Conservation (phyloP, 1,140 invertebrate species). For the Macrobrachium rosenbergii region DNA sequence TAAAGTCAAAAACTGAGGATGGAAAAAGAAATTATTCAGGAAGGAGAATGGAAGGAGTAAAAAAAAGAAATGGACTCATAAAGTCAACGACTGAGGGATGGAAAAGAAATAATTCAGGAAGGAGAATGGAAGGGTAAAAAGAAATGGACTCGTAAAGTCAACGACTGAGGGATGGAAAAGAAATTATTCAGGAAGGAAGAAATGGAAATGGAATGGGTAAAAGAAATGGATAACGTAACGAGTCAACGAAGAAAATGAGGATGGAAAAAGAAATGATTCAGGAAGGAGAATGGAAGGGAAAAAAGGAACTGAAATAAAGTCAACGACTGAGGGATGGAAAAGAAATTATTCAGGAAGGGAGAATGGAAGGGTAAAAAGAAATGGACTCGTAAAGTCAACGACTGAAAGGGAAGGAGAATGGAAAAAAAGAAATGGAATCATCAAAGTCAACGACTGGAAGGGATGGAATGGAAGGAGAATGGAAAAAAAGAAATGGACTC, state of each 20-base stretch:
- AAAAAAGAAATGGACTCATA: no score
- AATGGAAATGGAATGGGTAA: background rate
- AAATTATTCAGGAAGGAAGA: background rate
- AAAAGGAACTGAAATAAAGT: background rate
- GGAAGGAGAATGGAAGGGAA: slow-evolving; percentile 1
- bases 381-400: background rate
- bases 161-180: no score
- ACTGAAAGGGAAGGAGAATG: background rate
- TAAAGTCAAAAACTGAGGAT: background rate
- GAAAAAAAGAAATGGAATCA: background rate
- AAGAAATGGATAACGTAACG: background rate
- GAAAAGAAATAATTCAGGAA: background rate
- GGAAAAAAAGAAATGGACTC: background rate
- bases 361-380: background rate
- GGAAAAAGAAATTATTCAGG: background rate
- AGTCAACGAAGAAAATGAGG: background rate
- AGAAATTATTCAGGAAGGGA: no score
- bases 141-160: background rate
- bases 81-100: background rate
- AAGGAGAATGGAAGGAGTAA: background rate
- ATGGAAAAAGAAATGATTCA: background rate
- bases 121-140: background rate
- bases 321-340: no score
- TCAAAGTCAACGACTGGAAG: background rate
- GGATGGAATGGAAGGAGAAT: background rate